Evolutionary conservation across 2,113 vertebrate species (phyloP), one percentile per base, ranked within the genome.

Genomic region (Tachycineta bicolor): DNA sequence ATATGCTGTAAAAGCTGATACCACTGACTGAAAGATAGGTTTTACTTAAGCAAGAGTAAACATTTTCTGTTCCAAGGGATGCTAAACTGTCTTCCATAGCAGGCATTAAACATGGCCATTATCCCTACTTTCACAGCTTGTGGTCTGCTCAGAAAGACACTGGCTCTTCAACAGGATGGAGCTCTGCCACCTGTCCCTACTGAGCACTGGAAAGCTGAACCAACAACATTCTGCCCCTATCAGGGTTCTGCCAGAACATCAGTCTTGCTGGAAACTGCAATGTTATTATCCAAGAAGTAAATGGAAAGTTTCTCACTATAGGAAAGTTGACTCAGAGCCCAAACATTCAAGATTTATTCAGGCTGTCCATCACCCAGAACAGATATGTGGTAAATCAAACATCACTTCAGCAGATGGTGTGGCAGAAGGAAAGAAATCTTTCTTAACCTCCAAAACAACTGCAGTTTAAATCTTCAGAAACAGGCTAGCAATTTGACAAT

Each of bases 361-460:
- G 71, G 60, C 60, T 94, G 92, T 93, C 94, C 93, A 90, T 94
- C 92, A 96, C 17, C 28, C 85, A 90, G 60, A 93, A 77, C 33
- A 69, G 78, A 74, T 90, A 67, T 37, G 75, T 59, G 55, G 63
- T 90, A 96, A 93, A 95, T 86, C 94, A 96, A 96, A 81, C 73
- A 90, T 83, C 75, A 49, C 71, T 95, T 86, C 24, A 86, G 52
- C 90, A 96, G 93, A 96, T 90, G 83, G 85, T 47, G 25, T 76
- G 81, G 62, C 64, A 95, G 89, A 92, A 95, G 80, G 68, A 86
- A 96, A 90, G 37, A 90, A 92, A 69, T 88, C n/a, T 49, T 75
- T 86, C 83, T 80, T 93, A 96, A 96, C 79, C 92, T 93, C 79
- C 71, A 91, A 90, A 96, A 95, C 87, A 96, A 93, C 87, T 86